These are phyloP conservation scores for Liasis olivaceus DNA, from an alignment of 2,797 vertebrate genomes.

Conservation along the genomic window DNA sequence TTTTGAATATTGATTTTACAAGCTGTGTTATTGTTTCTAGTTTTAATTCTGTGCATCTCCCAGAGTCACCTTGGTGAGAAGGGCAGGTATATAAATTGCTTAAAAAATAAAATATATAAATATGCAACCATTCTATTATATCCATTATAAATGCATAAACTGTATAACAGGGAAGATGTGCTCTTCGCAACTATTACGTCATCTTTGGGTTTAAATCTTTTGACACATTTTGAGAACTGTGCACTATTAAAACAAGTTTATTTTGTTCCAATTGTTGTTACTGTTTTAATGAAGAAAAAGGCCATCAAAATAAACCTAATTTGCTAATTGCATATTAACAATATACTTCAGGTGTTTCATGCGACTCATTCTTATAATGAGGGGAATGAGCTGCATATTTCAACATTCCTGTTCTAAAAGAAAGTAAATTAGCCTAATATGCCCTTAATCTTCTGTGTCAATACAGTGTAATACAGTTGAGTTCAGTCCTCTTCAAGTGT, in stretches of 20 bases:
- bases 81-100: too few relatives aligned
- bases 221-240: neutral
- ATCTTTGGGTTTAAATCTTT: neutral
- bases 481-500: conserved; percentile 37
- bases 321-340: neutral
- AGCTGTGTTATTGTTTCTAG: too few relatives aligned
- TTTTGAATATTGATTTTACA: too few relatives aligned
- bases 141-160: neutral
- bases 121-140: conserved; percentile 2
- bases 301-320: neutral
- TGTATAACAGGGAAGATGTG: neutral
- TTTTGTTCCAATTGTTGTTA: neutral
- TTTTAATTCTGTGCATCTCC: too few relatives aligned
- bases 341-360: conserved; percentile 2
- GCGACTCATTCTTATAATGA: conserved; percentile 28
- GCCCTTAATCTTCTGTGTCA: conserved; percentile 49
- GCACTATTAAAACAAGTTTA: conserved; percentile 10
- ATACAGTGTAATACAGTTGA: conserved; percentile 27
- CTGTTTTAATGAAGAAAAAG: neutral
- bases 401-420: conserved; percentile 19
- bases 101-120: too few relatives aligned
- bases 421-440: conserved; percentile 30
- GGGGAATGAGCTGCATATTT: conserved; percentile 21
- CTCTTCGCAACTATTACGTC: neutral
- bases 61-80: too few relatives aligned